phyloP scores from a whole-genome alignment of 2,888 invertebrate genomes.

The Agrypnus murinus region DNA sequence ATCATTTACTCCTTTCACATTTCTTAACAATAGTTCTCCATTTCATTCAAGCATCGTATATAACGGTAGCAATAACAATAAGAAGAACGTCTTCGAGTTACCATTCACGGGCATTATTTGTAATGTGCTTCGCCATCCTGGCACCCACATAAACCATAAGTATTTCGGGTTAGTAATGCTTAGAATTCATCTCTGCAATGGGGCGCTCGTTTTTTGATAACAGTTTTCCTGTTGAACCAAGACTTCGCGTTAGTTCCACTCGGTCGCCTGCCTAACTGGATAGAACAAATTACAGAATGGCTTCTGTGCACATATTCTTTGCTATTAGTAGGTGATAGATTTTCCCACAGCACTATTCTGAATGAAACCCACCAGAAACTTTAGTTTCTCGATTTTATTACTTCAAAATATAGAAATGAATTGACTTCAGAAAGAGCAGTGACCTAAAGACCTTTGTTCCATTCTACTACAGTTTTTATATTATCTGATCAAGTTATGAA shows the following conservation, averaged over 20 bases:
- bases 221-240: conserved; percentile 59
- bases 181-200: conserved; percentile 59
- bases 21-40: conserved; percentile 57
- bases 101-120: conserved; percentile 63
- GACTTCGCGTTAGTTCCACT: conserved; percentile 68
- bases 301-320: conserved; percentile 56
- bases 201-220: conserved; percentile 64
- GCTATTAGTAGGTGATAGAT: conserved; percentile 56
- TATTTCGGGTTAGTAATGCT: conserved; percentile 59
- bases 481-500: no score
- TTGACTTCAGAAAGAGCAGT: neutral
- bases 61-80: conserved; percentile 62
- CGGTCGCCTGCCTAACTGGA: conserved; percentile 70
- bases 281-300: conserved; percentile 69
- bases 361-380: conserved; percentile 21
- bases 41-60: conserved; percentile 52
- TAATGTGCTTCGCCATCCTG: conserved; percentile 66
- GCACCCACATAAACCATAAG: conserved; percentile 69
- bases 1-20: conserved; percentile 3
- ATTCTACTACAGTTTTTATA: no score
- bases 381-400: conserved; percentile 17
- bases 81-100: conserved; percentile 61
- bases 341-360: conserved; percentile 44
- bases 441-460: neutral
- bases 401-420: neutral